Percentiles rank a stretch among this genome's conserved stretches.
These are phyloP conservation scores for Limnodromus scolopaceus DNA, from an alignment of 2,797 vertebrate genomes.

Conservation along the genomic window DNA sequence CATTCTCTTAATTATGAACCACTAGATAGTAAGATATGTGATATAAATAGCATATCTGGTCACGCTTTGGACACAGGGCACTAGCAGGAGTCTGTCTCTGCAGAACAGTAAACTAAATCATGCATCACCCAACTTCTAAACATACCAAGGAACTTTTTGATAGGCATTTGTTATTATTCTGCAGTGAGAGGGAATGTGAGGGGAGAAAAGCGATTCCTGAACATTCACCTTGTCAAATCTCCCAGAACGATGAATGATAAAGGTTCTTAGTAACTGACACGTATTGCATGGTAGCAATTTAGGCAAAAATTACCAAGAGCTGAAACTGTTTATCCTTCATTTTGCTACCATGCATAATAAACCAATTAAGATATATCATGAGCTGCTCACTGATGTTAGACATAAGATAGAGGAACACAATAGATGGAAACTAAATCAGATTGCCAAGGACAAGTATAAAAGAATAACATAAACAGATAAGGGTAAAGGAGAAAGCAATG, in stretches of 20 bases:
- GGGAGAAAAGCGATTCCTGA: not conserved
- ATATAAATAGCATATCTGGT: not conserved
- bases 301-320: not conserved
- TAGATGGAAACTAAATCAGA: not conserved
- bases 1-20: not conserved
- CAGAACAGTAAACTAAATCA: not conserved
- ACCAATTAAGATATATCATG: not conserved
- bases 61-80: not conserved
- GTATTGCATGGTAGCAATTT: not conserved
- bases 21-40: not conserved
- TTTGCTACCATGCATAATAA: not conserved
- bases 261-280: not conserved
- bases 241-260: not conserved
- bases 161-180: not conserved
- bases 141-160: not conserved
- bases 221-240: not conserved
- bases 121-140: not conserved
- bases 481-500: not conserved
- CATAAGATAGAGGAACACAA: not conserved
- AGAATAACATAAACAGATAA: not conserved
- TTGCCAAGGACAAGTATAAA: not conserved
- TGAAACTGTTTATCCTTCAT: conserved; percentile 10
- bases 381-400: not conserved
- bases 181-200: not conserved
- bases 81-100: not conserved